Base-by-base conservation (phyloP, 2,797 vertebrate species). In the Gouania willdenowi region DNA sequence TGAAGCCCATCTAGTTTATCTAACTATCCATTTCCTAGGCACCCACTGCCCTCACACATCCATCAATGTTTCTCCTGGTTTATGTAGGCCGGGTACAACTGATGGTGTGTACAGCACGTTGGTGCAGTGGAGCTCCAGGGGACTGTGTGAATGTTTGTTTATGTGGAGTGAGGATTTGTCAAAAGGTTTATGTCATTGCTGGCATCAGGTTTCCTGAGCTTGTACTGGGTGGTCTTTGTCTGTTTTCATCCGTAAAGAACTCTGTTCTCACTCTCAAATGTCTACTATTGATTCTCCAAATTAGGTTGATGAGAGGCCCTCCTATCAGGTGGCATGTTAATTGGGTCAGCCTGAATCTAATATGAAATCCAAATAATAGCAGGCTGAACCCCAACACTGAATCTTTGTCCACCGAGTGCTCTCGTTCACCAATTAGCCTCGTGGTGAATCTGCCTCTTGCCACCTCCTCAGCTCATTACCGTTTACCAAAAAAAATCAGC, bases 231-330 rank as follows among this genome's bases (percentile, higher is more conserved):
- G 89, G 91, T 87, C 88, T 82, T 79, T 77, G 69, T 83, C 73
- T 61, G 75, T 84, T 83, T 83, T 83, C 74, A 77, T 87, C 75
- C 71, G 71, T 83, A 82, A 87, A 87, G 75, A 79, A 76, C 83
- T 83, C 77, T 49, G 64, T 83, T 84, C 85, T 80, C 80, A 75
- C 75, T 85, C 84, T 86, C 78, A 64, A 88, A 89, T 89, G 87
- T 87, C 66, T 71, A 80, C 80, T 81, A 83, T 80, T 88, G 85
- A 89, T 88, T 85, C 77, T 76, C 86, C 83, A 87, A 88, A 89
- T 88, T 88, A 88, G 84, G 81, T 87, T 88, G 86, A 87, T 87
- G 89, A 88, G 88, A 87, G 90, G 90, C 90, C 88, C 77, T 81
- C 76, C 84, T 86, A 82, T 88, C 87, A 79, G 85, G 86, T 75